Evolutionary conservation across 1,140 invertebrate genomes (phyloP).

Genomic region (Drosophila lacteicornis): DNA sequence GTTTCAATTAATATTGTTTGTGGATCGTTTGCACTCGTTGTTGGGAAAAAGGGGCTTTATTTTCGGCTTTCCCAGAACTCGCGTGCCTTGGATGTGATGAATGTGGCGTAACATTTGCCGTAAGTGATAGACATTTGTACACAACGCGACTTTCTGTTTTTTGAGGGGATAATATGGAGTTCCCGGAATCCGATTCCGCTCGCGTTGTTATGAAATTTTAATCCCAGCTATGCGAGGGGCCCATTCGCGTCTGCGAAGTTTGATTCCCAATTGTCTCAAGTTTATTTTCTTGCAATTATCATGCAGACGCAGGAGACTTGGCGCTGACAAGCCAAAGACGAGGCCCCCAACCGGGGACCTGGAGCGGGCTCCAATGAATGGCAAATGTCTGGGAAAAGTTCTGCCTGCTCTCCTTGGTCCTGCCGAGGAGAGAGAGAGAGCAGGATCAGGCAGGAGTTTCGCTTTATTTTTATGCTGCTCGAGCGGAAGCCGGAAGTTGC

Average conservation of each 20-base stretch:
- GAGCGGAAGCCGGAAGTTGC: slow-evolving; percentile 76
- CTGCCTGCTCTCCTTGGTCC: slow-evolving; percentile 8
- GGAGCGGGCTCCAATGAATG: slow-evolving; percentile 45
- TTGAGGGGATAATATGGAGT: slow-evolving; percentile 3
- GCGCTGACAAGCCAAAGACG: slow-evolving; percentile 35
- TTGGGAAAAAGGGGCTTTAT: slow-evolving; percentile 4
- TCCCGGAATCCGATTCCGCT: slow-evolving; percentile 19
- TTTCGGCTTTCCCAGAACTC: slow-evolving; percentile 56
- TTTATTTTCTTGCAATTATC: slow-evolving; percentile 74
- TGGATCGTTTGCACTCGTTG: slow-evolving; percentile 48
- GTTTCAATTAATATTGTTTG: slow-evolving; percentile 80
- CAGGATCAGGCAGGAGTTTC: slow-evolving; percentile 37
- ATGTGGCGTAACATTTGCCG: slow-evolving; percentile 62
- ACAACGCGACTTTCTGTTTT: slow-evolving; percentile 1
- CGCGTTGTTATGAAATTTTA: slow-evolving; percentile 61
- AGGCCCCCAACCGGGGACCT: background rate
- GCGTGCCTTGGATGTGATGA: slow-evolving; percentile 61
- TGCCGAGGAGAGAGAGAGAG: slow-evolving; percentile 5
- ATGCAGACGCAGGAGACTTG: slow-evolving; percentile 25
- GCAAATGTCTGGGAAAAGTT: slow-evolving; percentile 59
- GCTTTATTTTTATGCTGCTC: slow-evolving; percentile 66
- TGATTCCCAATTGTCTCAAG: slow-evolving; percentile 71
- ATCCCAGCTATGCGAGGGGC: slow-evolving; percentile 32
- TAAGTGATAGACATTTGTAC: slow-evolving; percentile 68
- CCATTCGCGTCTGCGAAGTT: slow-evolving; percentile 61